Evolutionary conservation across 1,140 invertebrate species (phyloP).

Genomic region (Temnothorax nylanderi): DNA sequence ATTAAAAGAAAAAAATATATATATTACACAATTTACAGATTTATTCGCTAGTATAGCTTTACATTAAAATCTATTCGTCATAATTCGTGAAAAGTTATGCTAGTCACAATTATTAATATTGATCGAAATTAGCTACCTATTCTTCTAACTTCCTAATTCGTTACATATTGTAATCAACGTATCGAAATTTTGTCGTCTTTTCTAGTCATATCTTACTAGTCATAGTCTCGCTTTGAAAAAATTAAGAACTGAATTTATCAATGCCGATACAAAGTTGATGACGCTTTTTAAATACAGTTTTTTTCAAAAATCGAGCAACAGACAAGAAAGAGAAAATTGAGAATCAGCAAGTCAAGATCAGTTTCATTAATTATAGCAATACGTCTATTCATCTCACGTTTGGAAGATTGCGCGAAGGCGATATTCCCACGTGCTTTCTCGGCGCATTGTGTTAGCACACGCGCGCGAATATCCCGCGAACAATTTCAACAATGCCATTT

Average conservation of each 20-base stretch:
- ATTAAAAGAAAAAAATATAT: no score
- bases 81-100: neutral
- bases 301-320: neutral
- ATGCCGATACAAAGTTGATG: neutral
- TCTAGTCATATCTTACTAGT: neutral
- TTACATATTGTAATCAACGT: neutral
- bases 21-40: no score
- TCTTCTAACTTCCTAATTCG: no score
- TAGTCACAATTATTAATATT: neutral
- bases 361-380: conserved; percentile 22
- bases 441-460: conserved; percentile 39
- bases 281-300: neutral
- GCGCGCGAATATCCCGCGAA: conserved; percentile 55
- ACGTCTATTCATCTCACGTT: neutral
- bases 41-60: no score
- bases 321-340: neutral
- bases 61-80: neutral
- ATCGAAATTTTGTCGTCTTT: neutral
- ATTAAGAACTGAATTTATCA: neutral
- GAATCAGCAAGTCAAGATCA: neutral
- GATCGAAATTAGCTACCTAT: neutral
- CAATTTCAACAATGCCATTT: conserved; percentile 58
- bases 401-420: neutral
- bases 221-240: neutral
- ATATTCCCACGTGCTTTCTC: conserved; percentile 57